phyloP scores from a whole-genome alignment of 1,140 invertebrate genomes.

The Trachelipus rathkii region DNA sequence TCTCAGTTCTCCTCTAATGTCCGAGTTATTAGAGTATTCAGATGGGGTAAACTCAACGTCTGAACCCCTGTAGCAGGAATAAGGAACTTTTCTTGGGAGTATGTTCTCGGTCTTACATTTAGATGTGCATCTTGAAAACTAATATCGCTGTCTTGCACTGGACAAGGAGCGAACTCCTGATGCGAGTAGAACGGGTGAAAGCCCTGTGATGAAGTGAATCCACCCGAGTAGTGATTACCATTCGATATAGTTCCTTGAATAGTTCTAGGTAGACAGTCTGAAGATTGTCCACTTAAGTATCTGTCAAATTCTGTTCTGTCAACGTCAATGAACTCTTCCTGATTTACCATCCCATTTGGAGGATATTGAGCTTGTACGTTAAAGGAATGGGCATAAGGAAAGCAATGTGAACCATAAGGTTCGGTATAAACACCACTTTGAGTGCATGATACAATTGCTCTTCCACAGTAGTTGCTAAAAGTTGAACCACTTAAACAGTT shows the following conservation, averaged over 20 bases:
- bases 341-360: neutral
- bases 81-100: neutral
- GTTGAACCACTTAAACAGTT: neutral
- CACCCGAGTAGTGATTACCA: neutral
- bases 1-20: neutral
- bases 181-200: neutral
- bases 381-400: neutral
- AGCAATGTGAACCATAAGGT: neutral
- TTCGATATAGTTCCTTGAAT: neutral
- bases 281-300: neutral
- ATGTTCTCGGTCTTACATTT: neutral
- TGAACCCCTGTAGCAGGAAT: neutral
- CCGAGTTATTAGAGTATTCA: neutral
- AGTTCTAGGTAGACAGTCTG: neutral
- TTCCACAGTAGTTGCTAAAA: neutral
- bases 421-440: neutral
- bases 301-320: constrained; percentile 4
- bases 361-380: neutral
- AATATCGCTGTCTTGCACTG: neutral
- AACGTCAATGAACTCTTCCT: neutral
- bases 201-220: neutral
- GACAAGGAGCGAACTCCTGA: neutral
- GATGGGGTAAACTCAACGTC: neutral
- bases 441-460: neutral
- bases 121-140: neutral